Evolutionary conservation across 2,113 vertebrate species (phyloP), one percentile per base, ranked within the genome.

Genomic region (Myrmophylax atrothorax): DNA sequence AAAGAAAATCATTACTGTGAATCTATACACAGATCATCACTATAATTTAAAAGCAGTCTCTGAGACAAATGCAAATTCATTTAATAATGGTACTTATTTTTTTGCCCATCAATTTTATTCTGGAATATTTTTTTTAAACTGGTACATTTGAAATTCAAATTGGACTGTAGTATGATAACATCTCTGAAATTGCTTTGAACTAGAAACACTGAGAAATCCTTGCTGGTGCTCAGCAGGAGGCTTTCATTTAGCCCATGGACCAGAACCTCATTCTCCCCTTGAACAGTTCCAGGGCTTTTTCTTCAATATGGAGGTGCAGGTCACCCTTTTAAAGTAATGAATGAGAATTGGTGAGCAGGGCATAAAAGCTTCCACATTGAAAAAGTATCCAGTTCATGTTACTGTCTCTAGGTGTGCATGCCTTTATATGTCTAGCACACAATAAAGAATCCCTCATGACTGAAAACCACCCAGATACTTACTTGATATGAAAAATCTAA

Each of bases 111-210:
- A 40, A n/a, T 83, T 90, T 90, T 88, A 40, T 70, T 67, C 68
- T 77, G 37, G 60, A 29, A 15, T 50, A 52, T 81, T 60, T 50
- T 86, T 11, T 87, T 79, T 78, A 16, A 24, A 19, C 44, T 52
- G 14, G 14, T 25, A 37, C 44, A 68, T 94, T 93, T 93, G 82
- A 90, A 95, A 94, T 94, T 95, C 84, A 96, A 67, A 88, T 74
- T 11, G 26, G 49, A 35, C 47, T 77, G n/a, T 55, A 42, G 62
- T 13, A 79, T 63, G 66, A 75, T 82, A 87, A 60, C 38, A 49
- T 33, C 44, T 92, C 53, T 70, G 52, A 78, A 87, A 66, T 20
- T 26, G 66, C 40, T 37, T 20, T 82, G 82, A 87, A 53, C 82
- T 76, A 31, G 59, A 82, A 96, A 62, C 35, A 50, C 33, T 0